Evolutionary conservation across 2,113 vertebrate genomes (phyloP), one percentile per base, ranked within the genome.

Genomic region (Pycnonotus jocosus): DNA sequence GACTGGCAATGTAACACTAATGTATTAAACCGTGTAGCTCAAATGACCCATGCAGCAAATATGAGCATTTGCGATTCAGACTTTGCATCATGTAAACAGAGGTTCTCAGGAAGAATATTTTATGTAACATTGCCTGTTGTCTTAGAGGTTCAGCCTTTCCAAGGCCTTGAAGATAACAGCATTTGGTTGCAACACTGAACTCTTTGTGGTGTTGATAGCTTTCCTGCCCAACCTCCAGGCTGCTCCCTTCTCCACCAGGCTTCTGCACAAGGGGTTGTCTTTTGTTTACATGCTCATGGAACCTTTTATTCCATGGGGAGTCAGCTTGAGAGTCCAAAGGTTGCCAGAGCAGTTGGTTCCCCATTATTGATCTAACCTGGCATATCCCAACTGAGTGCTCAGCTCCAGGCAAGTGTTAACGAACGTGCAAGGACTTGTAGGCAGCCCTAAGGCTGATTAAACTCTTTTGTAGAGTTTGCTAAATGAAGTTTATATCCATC

Each of bases 191-290:
- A 47, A 21, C 23, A 21, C 31, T 48, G 44, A 78, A 21, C 2
- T 6, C 19, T 23, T n/a, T 58, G 19, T 56, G 0, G 0, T 19
- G 22, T 24, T 76, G 40, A 45, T 13, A 9, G 48, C 33, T 88
- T 77, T 30, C 35, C 51, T 5, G 0, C 14, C 30, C 4, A 5
- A 0, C 35, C 35, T 86, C 20, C 30, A 61, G 76, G 35, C 56
- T 76, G 28, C 12, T 56, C 13, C 7, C 22, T 65, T 13, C 23
- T 53, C 23, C 19, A 15, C 31, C n/a, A 69, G 45, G 17, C 25
- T 53, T 57, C 42, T 6, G 2, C 42, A 35, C 38, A 68, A 15
- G n/a, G 1, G 1, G 3, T 7, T 88, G 37, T 68, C 48, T 68
- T 78, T 51, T 56, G 33, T 28, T 61, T 64, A 35, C 23, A 5